Evolutionary conservation across 2,113 vertebrate genomes (phyloP).

Genomic region (Anolis carolinensis): DNA sequence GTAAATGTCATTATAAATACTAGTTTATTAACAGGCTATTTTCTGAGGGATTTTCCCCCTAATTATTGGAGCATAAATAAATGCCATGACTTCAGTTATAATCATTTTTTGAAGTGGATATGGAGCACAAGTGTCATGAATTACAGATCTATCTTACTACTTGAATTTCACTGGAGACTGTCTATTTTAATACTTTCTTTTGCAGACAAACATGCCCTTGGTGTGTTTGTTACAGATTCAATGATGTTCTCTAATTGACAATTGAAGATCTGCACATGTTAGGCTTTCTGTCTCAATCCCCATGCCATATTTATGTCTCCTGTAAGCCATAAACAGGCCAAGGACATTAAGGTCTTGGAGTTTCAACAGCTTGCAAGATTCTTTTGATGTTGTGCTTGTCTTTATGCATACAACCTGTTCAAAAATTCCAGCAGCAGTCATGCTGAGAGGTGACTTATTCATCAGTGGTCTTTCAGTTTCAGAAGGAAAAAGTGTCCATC

Average conservation of each 20-base stretch:
- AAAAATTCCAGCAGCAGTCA: constrained; percentile 51
- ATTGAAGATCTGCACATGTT: constrained; percentile 64
- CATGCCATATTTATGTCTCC: constrained; percentile 60
- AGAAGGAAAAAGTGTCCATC: constrained; percentile 6
- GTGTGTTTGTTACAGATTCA: constrained; percentile 61
- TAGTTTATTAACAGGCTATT: constrained; percentile 37
- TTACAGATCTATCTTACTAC: constrained; percentile 51
- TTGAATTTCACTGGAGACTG: constrained; percentile 43
- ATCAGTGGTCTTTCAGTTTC: constrained; percentile 37
- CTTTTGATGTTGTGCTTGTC: constrained; percentile 38
- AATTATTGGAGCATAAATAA: constrained; percentile 50
- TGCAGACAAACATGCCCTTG: constrained; percentile 62
- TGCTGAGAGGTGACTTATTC: constrained; percentile 52
- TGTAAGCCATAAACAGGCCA: constrained; percentile 65
- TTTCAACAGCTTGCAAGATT: constrained; percentile 54
- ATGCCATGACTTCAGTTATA: constrained; percentile 49
- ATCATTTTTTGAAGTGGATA: constrained; percentile 41
- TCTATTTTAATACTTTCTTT: constrained; percentile 64
- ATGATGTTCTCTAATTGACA: constrained; percentile 68
- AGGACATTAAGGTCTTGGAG: constrained; percentile 65
- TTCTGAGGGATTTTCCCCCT: constrained; percentile 38
- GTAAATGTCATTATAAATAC: constrained; percentile 35
- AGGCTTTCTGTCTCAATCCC: constrained; percentile 58
- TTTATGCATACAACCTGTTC: constrained; percentile 45
- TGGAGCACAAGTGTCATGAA: constrained; percentile 43